Conservation (phyloP, 2,797 vertebrate genomes). For the Carapus acus region DNA sequence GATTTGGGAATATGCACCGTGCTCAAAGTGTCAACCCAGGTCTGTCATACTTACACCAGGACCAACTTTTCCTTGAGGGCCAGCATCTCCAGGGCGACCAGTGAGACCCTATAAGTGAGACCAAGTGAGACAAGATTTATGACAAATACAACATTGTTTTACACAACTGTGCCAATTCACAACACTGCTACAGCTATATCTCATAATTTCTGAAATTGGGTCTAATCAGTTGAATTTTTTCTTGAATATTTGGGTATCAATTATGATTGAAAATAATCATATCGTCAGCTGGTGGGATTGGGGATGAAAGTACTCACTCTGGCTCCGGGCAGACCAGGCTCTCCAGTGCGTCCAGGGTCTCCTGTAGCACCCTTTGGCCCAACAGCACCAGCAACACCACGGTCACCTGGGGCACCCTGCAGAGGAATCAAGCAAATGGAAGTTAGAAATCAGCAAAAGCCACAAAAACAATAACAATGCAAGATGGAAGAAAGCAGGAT, state of each 20-base stretch:
- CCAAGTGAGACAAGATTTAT: no score
- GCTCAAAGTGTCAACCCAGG: no score
- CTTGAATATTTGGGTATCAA: not conserved
- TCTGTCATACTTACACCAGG: conserved; percentile 80
- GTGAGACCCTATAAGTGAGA: conserved; percentile 82
- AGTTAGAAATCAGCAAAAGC: no score
- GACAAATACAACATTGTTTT: no score
- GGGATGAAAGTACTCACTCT: conserved; percentile 74
- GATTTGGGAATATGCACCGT: no score
- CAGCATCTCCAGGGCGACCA: conserved; percentile 93
- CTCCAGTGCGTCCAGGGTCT: conserved; percentile 90
- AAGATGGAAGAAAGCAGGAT: no score
- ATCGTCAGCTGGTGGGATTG: not conserved
- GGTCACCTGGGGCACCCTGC: conserved; percentile 91
- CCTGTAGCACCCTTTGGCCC: conserved; percentile 88
- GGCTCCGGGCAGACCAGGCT: conserved; percentile 91
- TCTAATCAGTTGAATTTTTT: not conserved
- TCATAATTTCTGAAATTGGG: no score
- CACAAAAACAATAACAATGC: no score
- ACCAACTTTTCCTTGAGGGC: conserved; percentile 95
- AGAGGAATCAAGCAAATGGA: conserved; percentile 1
- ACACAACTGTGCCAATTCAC: no score
- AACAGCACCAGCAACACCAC: conserved; percentile 82
- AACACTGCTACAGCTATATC: no score
- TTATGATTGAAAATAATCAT: not conserved